Base-by-base conservation (phyloP, 2,797 vertebrate genomes). In the Danio jaintianensis region DNA sequence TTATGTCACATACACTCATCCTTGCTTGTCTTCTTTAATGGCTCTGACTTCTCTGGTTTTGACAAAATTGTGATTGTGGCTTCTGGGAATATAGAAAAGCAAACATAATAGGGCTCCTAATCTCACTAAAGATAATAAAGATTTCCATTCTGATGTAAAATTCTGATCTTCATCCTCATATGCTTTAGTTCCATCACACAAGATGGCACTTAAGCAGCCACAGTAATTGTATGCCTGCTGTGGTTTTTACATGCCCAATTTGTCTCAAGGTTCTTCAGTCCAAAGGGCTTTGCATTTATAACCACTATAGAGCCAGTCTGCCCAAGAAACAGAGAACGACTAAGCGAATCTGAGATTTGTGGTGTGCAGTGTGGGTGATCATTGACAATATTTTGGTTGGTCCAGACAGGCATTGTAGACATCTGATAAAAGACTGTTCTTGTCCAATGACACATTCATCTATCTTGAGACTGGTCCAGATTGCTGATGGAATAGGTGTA, bases 381-480 rank as follows among this genome's bases (percentile, higher is more conserved):
- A 29, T 42, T 79, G 50, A 79, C 29, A 48, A 42, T 50, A 69
- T 67, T 69, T 61, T 16, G 61, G 79, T 84, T 78, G 87, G 86
- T 87, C 83, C 74, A 85, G 84, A 86, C 87, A 82, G 59, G 62
- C 48, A 72, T 63, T 80, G 83, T 72, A 79, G 83, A 74, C 82
- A 78, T 84, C 87, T 89, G 82, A 88, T 79, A 83, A 87, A 90
- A 75, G 69, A 72, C 86, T 71, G 79, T 85, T 93, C 89, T 90
- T 88, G 90, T 91, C 90, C 89, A 91, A 91, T 92, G 91, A 89
- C 89, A 89, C 89, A 89, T 86, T 87, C 91, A 92, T 93, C 92
- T 91, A 90, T 92, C 89, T 90, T 88, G 72, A 78, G 82, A 80
- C 82, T 38, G 71, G 86, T 82, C 83, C 75, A 82, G 88, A 85